phyloP scores from a whole-genome alignment of 2,888 invertebrate species.

The Caenorhabditis sp. region DNA sequence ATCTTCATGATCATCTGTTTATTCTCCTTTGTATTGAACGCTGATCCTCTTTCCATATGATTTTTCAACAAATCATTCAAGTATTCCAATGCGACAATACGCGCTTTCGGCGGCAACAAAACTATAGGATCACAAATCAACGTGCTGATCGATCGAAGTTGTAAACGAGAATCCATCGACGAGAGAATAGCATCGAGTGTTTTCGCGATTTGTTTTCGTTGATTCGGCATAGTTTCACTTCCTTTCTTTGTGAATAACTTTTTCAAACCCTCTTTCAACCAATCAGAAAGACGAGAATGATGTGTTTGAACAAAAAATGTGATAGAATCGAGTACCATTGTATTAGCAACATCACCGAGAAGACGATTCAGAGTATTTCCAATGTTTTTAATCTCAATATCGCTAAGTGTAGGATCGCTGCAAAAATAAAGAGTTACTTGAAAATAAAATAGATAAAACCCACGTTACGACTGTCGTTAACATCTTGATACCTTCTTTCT shows the following conservation, averaged over 20 bases:
- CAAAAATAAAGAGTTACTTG: not conserved
- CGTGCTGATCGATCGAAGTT: slow-evolving; percentile 19
- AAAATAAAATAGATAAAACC: not conserved
- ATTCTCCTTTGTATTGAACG: slow-evolving; percentile 21
- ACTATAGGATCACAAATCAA: slow-evolving; percentile 32
- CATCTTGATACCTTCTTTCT: slow-evolving; percentile 30
- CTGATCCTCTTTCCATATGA: slow-evolving; percentile 21
- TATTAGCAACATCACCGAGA: slow-evolving; percentile 26
- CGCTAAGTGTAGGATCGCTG: slow-evolving; percentile 17
- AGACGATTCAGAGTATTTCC: slow-evolving; percentile 21
- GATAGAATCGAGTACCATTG: slow-evolving; percentile 23
- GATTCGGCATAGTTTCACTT: slow-evolving; percentile 15
- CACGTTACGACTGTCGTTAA: slow-evolving; percentile 15
- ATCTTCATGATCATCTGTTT: slow-evolving; percentile 24
- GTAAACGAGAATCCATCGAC: slow-evolving; percentile 22
- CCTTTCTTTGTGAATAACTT: slow-evolving; percentile 30
- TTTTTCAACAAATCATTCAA: slow-evolving; percentile 19
- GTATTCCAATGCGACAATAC: slow-evolving; percentile 29
- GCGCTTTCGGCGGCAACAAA: slow-evolving; percentile 30
- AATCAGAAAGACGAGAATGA: slow-evolving; percentile 21
- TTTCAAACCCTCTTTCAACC: slow-evolving; percentile 27
- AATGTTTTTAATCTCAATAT: slow-evolving; percentile 29
- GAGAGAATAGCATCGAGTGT: slow-evolving; percentile 20
- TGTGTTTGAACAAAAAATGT: slow-evolving; percentile 20
- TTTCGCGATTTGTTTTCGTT: slow-evolving; percentile 17